Conservation (phyloP, 2,888 invertebrate species). For the Luperina nickerlii region DNA sequence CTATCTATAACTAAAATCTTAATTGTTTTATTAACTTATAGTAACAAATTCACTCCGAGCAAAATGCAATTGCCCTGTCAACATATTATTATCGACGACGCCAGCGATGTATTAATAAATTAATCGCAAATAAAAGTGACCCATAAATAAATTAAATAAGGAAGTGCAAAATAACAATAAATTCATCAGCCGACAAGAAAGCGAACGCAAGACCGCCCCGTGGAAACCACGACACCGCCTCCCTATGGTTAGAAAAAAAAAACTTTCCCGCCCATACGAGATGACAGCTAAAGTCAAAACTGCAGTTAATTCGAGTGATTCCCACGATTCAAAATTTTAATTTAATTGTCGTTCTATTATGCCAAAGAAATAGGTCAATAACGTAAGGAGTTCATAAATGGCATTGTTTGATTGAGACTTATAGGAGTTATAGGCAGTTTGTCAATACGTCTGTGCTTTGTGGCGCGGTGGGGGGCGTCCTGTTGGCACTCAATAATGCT, state of each 20-base stretch:
- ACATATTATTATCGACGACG: background rate
- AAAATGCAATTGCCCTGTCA: background rate
- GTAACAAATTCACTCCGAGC: no score
- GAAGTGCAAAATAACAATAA: constrained; percentile 65
- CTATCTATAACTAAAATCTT: background rate
- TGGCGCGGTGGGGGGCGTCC: constrained; percentile 79
- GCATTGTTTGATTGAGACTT: constrained; percentile 87
- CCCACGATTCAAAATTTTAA: constrained; percentile 87
- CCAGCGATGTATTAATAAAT: constrained; percentile 4
- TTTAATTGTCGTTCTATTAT: constrained; percentile 88
- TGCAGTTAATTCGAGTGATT: constrained; percentile 85
- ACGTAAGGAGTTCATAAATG: constrained; percentile 81
- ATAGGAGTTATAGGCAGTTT: constrained; percentile 90
- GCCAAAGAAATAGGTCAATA: constrained; percentile 89
- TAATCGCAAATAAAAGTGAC: constrained; percentile 52
- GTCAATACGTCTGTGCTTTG: constrained; percentile 84
- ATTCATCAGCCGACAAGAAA: constrained; percentile 64
- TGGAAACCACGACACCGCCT: constrained; percentile 74
- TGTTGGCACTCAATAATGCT: constrained; percentile 74
- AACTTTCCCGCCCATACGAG: constrained; percentile 78
- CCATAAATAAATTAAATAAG: constrained; percentile 57
- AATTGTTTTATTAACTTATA: background rate
- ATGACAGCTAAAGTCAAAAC: constrained; percentile 84
- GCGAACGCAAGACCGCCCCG: constrained; percentile 77
- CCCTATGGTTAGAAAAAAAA: constrained; percentile 71